Base-by-base conservation (phyloP, 2,888 invertebrate genomes). In the Stratiomys singularior region DNA sequence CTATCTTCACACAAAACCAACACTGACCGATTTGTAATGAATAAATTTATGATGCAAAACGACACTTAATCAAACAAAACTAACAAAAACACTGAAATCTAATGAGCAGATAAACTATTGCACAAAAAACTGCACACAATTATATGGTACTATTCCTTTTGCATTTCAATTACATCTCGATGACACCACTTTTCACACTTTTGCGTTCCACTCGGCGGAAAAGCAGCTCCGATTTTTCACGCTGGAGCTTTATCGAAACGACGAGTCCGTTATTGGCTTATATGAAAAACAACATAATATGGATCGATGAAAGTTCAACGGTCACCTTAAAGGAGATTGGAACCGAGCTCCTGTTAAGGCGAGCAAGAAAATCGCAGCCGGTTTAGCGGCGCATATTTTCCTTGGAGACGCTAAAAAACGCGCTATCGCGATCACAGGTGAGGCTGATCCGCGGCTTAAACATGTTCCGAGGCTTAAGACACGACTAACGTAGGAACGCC, bases 391-490 rank as follows among this genome's bases (percentile, higher is more conserved):
- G 67, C 67, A 46, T 44, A 67, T 44, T 67, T 67, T 67, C 67
- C 67, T 15, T 46, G 37, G 23, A 46, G 9, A n/a, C 44, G 44
- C 69, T 46, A 69, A 69, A 60, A 69, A 47, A 69, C 69, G 46
- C 69, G 46, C 69, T 47, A 69, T 69, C 47, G 30, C 69, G 58
- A 74, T 74, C 74, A 52, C 74, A 74, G 44, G 58, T 74, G 74
- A 58, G 18, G 30, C 56, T 58, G 44, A 74, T 58, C 74, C 74
- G 58, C 72, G 72, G 58, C 58, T 60, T 58, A 74, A 58, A 74
- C 74, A 58, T 74, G 74, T 74, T 58, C 44, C 74, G 74, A 28
- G 60, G 37, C 74, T 74, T 74, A 60, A 30, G 60, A 74, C 74
- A 74, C 27, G 74, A 74, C 74, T 74, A 71, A 67, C 67, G 37